Evolutionary conservation across 2,888 invertebrate species (phyloP).

Genomic region (Unio delphinus): DNA sequence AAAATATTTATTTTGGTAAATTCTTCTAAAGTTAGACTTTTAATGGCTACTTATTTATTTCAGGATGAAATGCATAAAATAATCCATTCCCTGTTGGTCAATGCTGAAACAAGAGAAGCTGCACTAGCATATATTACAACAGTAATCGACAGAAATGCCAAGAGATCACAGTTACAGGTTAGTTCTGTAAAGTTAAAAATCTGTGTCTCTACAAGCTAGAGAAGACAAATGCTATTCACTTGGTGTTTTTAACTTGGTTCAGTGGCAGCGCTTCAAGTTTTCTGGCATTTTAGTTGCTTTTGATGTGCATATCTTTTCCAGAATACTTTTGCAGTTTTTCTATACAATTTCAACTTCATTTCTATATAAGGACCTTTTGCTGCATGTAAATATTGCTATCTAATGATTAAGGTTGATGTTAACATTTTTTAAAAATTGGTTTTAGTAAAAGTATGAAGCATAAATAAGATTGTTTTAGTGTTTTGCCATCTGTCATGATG

Average conservation of each 20-base stretch:
- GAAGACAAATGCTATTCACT: too few relatives aligned
- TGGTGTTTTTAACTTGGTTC: neutral
- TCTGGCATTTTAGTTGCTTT: neutral
- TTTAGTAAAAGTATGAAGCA: too few relatives aligned
- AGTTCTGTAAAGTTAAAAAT: conserved; percentile 4
- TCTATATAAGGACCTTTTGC: neutral
- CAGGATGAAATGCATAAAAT: conserved; percentile 83
- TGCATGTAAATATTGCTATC: neutral
- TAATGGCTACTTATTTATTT: conserved; percentile 28
- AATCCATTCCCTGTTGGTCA: conserved; percentile 87
- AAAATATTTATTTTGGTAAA: too few relatives aligned
- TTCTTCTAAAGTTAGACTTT: too few relatives aligned
- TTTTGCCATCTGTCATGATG: too few relatives aligned
- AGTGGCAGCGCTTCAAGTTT: neutral
- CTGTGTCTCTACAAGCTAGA: neutral
- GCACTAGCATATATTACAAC: conserved; percentile 86
- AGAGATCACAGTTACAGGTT: conserved; percentile 87
- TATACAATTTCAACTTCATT: neutral
- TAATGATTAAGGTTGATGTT: neutral
- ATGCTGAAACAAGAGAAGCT: conserved; percentile 84
- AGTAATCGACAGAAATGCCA: conserved; percentile 85
- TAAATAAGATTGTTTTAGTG: too few relatives aligned
- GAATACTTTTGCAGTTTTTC: neutral
- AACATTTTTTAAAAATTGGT: neutral
- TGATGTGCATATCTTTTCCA: neutral